Conservation (phyloP, 2,113 vertebrate species). For the Amazona vittata region DNA sequence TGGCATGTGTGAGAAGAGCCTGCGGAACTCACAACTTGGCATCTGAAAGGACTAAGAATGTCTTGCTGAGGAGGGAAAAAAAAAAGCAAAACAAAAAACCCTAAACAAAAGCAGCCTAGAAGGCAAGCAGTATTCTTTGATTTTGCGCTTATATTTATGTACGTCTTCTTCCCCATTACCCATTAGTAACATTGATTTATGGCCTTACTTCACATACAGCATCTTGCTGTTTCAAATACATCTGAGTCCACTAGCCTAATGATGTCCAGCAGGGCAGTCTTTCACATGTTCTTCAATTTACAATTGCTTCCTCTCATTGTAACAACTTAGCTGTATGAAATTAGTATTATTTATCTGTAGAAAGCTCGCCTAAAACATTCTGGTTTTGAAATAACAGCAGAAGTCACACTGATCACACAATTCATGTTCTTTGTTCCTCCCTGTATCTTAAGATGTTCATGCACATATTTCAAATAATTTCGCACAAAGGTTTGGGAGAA, state of each 20-base stretch:
- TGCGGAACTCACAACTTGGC: not conserved
- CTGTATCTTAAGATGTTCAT: not conserved
- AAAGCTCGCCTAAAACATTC: not conserved
- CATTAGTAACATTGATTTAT: not conserved
- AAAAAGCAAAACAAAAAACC: not conserved
- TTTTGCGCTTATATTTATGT: not conserved
- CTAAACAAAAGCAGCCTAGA: not conserved
- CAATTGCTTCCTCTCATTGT: not conserved
- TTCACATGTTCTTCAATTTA: accelerated
- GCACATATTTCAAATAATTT: not conserved
- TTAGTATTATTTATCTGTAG: not conserved
- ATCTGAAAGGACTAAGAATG: not conserved
- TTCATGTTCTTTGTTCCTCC: not conserved
- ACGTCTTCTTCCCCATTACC: not conserved
- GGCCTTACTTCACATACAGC: not conserved
- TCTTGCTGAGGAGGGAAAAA: not conserved
- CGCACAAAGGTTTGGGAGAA: not conserved
- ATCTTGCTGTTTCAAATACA: not conserved
- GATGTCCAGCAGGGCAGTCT: not conserved
- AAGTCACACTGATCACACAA: not conserved
- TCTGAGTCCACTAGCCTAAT: not conserved
- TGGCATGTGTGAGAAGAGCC: not conserved
- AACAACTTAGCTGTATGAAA: not conserved
- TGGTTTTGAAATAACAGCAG: not conserved
- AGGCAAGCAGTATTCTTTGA: not conserved